Evolutionary conservation across 2,888 invertebrate species (phyloP).

Genomic region (Hirtodrosophila duncani): DNA sequence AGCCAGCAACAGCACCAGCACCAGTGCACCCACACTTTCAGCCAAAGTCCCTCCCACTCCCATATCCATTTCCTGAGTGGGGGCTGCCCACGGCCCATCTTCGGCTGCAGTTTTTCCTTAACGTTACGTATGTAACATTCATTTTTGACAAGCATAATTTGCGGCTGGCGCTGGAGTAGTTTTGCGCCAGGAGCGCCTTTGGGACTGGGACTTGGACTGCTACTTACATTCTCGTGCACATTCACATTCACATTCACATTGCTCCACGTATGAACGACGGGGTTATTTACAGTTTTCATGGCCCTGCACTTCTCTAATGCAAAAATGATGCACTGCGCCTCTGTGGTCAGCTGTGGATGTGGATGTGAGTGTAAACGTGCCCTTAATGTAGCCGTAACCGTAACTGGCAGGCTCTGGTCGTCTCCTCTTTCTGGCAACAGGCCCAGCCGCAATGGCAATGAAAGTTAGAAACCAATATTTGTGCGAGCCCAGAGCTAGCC

Average conservation of each 20-base stretch:
- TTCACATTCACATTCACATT: too few relatives aligned
- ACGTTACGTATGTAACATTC: constrained; percentile 66
- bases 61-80: constrained; percentile 2
- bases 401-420: constrained; percentile 7
- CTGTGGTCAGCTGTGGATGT: constrained; percentile 47
- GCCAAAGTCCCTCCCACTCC: constrained; percentile 13
- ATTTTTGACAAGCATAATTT: constrained; percentile 71
- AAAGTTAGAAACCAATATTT: constrained; percentile 66
- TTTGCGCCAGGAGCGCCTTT: constrained; percentile 23
- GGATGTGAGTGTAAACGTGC: constrained; percentile 48
- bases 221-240: constrained; percentile 25
- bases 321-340: constrained; percentile 69
- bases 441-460: constrained; percentile 58
- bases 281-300: constrained; percentile 64
- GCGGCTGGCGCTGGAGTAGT: constrained; percentile 47
- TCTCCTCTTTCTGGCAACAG: constrained; percentile 20
- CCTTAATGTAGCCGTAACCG: constrained; percentile 35
- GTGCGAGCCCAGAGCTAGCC: constrained; percentile 29
- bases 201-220: constrained; percentile 32
- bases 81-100: neutral
- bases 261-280: too few relatives aligned
- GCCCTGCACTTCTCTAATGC: constrained; percentile 64
- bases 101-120: constrained; percentile 29
- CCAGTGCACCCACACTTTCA: constrained; percentile 1
- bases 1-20: neutral